Evolutionary conservation across 1,140 invertebrate genomes (phyloP).

Genomic region (Apis dorsata): DNA sequence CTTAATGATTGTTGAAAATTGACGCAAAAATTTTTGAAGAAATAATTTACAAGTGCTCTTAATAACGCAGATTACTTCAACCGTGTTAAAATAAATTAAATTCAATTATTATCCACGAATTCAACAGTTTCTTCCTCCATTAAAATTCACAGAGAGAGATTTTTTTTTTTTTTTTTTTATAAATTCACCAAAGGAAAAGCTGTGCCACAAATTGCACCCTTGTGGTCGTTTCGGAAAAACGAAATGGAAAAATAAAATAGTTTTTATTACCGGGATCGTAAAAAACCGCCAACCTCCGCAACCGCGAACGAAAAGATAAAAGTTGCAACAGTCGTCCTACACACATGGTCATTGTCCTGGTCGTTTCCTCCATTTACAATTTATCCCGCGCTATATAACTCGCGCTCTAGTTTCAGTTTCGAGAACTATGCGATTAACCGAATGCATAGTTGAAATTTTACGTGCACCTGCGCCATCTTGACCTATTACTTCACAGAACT

Average conservation of each 20-base stretch:
- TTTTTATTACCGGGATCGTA: slow-evolving; percentile 52
- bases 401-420: neutral
- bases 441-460: slow-evolving; percentile 18
- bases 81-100: too few relatives aligned
- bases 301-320: slow-evolving; percentile 48
- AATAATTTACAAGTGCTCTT: too few relatives aligned
- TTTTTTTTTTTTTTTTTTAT: neutral
- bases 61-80: too few relatives aligned
- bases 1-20: too few relatives aligned
- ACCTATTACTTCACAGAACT: neutral
- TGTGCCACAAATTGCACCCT: slow-evolving; percentile 6
- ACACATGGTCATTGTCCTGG: slow-evolving; percentile 9
- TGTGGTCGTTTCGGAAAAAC: neutral
- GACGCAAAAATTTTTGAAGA: too few relatives aligned
- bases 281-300: slow-evolving; percentile 33
- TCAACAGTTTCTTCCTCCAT: neutral
- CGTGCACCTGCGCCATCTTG: neutral
- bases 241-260: slow-evolving; percentile 49
- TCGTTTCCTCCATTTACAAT: slow-evolving; percentile 8
- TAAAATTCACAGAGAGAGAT: neutral
- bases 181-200: slow-evolving; percentile 8
- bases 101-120: too few relatives aligned
- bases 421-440: slow-evolving; percentile 26
- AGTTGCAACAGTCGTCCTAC: slow-evolving; percentile 31
- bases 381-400: neutral